Conservation (phyloP, 1,140 invertebrate species). For the Zaprionus davidi region DNA sequence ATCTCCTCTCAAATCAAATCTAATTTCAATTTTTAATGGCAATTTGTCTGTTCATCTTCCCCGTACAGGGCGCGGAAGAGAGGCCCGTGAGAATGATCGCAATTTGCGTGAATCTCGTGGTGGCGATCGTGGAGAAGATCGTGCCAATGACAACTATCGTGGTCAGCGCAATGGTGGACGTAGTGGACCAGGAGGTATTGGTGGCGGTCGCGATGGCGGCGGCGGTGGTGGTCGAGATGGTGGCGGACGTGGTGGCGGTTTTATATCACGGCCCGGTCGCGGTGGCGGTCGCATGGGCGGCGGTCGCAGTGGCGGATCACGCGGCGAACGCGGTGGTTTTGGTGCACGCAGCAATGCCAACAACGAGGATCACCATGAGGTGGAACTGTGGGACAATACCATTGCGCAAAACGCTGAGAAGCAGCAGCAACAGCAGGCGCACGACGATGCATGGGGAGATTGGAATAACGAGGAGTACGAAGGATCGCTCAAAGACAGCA, state of each 20-base stretch:
- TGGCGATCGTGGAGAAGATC: slow-evolving; percentile 85
- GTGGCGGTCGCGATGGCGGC: slow-evolving; percentile 85
- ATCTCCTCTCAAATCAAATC: slow-evolving; percentile 8
- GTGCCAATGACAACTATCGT: slow-evolving; percentile 75
- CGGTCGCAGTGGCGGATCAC: slow-evolving; percentile 74
- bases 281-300: slow-evolving; percentile 84
- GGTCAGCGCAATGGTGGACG: slow-evolving; percentile 83
- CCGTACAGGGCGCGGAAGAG: slow-evolving; percentile 80
- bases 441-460: slow-evolving; percentile 86
- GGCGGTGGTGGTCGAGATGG: slow-evolving; percentile 84
- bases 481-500: slow-evolving; percentile 96
- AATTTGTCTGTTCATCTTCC: neutral
- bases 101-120: slow-evolving; percentile 83
- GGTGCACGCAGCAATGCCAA: slow-evolving; percentile 77
- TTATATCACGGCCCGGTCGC: slow-evolving; percentile 79
- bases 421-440: slow-evolving; percentile 74
- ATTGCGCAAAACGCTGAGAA: slow-evolving; percentile 81
- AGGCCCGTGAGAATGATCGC: slow-evolving; percentile 83
- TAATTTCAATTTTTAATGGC: neutral
- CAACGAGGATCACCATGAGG: slow-evolving; percentile 83
- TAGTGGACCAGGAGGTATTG: slow-evolving; percentile 63
- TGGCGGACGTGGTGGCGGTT: slow-evolving; percentile 86
- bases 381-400: slow-evolving; percentile 85
- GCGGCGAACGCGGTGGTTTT: slow-evolving; percentile 85
- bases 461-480: slow-evolving; percentile 98